Evolutionary conservation across 2,888 invertebrate species (phyloP).

Genomic region (Melanargia galathea): DNA sequence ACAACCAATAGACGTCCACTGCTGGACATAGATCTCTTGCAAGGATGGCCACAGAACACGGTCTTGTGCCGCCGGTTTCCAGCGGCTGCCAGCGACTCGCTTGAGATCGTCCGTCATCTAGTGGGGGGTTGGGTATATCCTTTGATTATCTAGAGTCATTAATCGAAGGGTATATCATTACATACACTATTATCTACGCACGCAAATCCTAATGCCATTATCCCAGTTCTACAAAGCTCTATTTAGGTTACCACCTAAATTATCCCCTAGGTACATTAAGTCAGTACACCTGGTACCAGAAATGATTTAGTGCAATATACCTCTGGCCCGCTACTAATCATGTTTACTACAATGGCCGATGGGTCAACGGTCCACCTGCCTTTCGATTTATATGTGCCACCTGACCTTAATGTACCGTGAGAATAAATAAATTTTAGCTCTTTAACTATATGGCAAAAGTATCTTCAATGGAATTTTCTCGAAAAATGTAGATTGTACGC

Average conservation of each 20-base stretch:
- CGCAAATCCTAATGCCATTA: too few species aligned
- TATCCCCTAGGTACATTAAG: background rate
- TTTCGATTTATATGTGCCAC: background rate
- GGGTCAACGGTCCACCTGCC: slow-evolving; percentile 11
- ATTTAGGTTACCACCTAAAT: background rate
- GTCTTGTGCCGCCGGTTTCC: too few species aligned
- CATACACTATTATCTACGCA: too few species aligned
- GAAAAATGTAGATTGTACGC: background rate
- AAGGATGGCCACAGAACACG: too few species aligned
- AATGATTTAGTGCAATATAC: slow-evolving; percentile 5
- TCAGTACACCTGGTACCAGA: background rate
- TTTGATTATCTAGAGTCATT: too few species aligned
- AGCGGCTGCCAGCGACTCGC: too few species aligned
- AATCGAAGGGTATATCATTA: too few species aligned
- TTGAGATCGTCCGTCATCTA: too few species aligned
- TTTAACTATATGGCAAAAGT: background rate
- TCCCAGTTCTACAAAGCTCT: too few species aligned
- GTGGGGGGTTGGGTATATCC: too few species aligned
- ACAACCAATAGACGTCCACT: too few species aligned
- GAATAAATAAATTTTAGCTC: background rate
- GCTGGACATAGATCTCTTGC: too few species aligned
- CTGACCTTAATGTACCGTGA: background rate
- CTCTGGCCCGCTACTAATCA: slow-evolving; percentile 5
- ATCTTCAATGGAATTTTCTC: background rate
- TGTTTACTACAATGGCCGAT: background rate